Evolutionary conservation across 2,797 vertebrate genomes (phyloP).

Genomic region (Myoxocephalus aenaeus): DNA sequence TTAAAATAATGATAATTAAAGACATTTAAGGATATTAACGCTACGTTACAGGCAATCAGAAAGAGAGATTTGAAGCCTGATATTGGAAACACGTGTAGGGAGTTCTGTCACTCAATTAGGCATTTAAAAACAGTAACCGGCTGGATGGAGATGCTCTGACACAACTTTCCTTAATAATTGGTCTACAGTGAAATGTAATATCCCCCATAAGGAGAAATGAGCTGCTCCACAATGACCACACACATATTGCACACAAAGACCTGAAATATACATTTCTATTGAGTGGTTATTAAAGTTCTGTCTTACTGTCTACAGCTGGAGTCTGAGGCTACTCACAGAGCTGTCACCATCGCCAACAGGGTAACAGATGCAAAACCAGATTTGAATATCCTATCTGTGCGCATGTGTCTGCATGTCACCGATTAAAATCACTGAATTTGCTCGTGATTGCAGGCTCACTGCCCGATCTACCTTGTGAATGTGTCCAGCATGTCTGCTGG

Average conservation of each 20-base stretch:
- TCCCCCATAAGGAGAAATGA: neutral
- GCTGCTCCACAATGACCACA: neutral
- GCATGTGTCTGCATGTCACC: neutral
- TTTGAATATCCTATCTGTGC: constrained; percentile 17
- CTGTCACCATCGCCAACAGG: constrained; percentile 90
- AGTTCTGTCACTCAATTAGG: neutral
- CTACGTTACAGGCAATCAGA: neutral
- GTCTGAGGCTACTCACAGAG: constrained; percentile 93
- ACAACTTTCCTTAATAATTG: neutral
- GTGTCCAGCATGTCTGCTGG: constrained; percentile 92
- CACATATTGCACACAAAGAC: neutral
- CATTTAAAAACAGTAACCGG: neutral
- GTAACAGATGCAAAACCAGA: constrained; percentile 59
- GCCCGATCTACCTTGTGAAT: constrained; percentile 92
- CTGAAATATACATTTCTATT: neutral
- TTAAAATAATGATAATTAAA: neutral
- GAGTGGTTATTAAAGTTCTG: neutral
- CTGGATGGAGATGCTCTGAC: neutral
- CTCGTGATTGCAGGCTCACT: constrained; percentile 76
- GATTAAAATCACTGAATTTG: neutral
- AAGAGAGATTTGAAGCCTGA: neutral
- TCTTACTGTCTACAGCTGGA: constrained; percentile 84
- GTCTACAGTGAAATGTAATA: neutral
- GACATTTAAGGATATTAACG: neutral
- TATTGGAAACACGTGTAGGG: neutral